Evolutionary conservation across 2,797 vertebrate genomes (phyloP).

Genomic region (Cyclopterus lumpus): DNA sequence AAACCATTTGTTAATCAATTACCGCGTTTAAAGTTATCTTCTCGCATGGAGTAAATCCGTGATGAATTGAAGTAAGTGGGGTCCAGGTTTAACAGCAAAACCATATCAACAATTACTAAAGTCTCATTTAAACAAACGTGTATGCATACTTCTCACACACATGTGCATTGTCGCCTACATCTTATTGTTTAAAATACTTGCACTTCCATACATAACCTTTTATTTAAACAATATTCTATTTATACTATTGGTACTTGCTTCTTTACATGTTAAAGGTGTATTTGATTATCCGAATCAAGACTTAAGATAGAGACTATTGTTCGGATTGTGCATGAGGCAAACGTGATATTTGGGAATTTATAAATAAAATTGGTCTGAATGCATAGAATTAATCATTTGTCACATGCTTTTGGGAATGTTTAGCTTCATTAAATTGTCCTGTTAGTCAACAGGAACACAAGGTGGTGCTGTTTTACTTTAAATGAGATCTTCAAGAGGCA

Average conservation of each 20-base stretch:
- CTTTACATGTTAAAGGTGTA: neutral
- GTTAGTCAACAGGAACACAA: constrained; percentile 35
- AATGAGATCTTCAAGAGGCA: constrained; percentile 7
- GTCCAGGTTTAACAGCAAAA: neutral
- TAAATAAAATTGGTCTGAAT: neutral
- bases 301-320: neutral
- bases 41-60: too few relatives aligned
- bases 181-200: neutral
- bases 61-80: neutral
- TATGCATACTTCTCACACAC: neutral
- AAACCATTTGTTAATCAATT: neutral
- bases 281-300: neutral
- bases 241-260: neutral
- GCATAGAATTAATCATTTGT: neutral
- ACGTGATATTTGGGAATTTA: neutral
- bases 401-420: neutral
- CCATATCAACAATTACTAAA: neutral
- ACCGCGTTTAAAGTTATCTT: neutral
- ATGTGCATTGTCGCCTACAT: neutral
- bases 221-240: neutral
- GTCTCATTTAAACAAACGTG: neutral
- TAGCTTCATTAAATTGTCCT: neutral
- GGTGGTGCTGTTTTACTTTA: constrained; percentile 54
- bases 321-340: neutral
- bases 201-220: neutral